Conservation (phyloP, 2,113 vertebrate species). For the Chaenocephalus aceratus region DNA sequence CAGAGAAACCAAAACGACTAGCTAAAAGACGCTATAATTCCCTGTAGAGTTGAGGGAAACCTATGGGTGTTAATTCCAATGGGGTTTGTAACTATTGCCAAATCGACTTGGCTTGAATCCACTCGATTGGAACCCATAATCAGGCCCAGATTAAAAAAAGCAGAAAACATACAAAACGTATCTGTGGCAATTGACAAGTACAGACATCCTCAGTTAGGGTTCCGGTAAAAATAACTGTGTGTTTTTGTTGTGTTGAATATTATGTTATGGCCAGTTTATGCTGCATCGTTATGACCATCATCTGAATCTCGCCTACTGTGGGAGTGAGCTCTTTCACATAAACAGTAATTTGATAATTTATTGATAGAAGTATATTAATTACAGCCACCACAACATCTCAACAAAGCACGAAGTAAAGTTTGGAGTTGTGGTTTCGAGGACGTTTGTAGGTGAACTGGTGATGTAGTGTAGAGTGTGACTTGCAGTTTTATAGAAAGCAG, state of each 20-base stretch:
- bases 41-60: not conserved
- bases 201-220: no score
- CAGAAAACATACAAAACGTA: no score
- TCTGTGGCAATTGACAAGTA: no score
- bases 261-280: not conserved
- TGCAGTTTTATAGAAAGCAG: not conserved
- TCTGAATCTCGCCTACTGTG: not conserved
- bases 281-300: not conserved
- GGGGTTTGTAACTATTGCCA: no score
- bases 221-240: not conserved
- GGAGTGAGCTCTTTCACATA: not conserved
- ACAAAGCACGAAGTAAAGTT: not conserved
- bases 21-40: conserved; percentile 9
- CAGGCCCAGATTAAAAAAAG: no score
- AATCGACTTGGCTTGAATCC: not conserved
- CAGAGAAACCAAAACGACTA: not conserved
- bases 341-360: not conserved
- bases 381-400: not conserved
- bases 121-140: no score
- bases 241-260: not conserved
- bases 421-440: not conserved
- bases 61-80: no score
- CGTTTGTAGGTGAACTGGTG: conserved; percentile 24
- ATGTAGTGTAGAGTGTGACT: not conserved
- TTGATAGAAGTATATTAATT: not conserved